Percentiles rank a stretch among this genome's conserved stretches.
phyloP scores from a whole-genome alignment of 1,140 invertebrate genomes.

The Globodera ellingtonae region DNA sequence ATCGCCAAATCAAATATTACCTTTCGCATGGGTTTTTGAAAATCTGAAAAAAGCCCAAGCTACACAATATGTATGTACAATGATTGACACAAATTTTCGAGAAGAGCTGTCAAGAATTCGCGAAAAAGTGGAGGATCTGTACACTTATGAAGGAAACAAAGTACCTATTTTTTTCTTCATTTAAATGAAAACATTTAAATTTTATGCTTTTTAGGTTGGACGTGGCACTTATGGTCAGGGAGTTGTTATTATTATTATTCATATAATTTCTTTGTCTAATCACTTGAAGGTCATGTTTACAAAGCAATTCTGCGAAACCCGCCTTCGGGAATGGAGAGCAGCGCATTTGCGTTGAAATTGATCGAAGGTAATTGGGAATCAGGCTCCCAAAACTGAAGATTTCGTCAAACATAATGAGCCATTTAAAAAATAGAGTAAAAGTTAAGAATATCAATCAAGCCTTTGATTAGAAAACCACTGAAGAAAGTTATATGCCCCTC shows the following conservation, averaged over 20 bases:
- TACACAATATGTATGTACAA: not conserved
- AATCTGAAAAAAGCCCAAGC: too few species aligned
- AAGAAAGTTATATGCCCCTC: too few species aligned
- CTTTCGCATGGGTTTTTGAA: too few species aligned
- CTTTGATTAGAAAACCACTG: too few species aligned
- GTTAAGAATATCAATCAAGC: not conserved
- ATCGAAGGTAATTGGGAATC: slow-evolving; percentile 79
- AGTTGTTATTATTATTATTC: not conserved
- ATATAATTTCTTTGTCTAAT: not conserved
- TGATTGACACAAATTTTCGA: slow-evolving; percentile 55
- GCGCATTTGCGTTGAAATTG: slow-evolving; percentile 95
- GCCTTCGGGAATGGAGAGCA: slow-evolving; percentile 53
- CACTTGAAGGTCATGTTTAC: slow-evolving; percentile 78
- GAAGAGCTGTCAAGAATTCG: slow-evolving; percentile 47
- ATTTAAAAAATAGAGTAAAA: not conserved
- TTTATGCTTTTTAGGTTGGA: slow-evolving; percentile 68
- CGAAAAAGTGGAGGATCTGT: slow-evolving; percentile 85
- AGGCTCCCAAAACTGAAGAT: not conserved
- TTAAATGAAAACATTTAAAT: slow-evolving; percentile 12
- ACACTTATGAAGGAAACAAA: slow-evolving; percentile 98
- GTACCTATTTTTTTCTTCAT: slow-evolving; percentile 69
- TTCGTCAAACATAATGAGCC: not conserved
- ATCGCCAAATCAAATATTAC: too few species aligned
- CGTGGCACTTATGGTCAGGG: slow-evolving; percentile 87
- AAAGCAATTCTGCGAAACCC: slow-evolving; percentile 81